Conservation (phyloP, 2,797 vertebrate species). For the Dicrostonyx torquatus region DNA sequence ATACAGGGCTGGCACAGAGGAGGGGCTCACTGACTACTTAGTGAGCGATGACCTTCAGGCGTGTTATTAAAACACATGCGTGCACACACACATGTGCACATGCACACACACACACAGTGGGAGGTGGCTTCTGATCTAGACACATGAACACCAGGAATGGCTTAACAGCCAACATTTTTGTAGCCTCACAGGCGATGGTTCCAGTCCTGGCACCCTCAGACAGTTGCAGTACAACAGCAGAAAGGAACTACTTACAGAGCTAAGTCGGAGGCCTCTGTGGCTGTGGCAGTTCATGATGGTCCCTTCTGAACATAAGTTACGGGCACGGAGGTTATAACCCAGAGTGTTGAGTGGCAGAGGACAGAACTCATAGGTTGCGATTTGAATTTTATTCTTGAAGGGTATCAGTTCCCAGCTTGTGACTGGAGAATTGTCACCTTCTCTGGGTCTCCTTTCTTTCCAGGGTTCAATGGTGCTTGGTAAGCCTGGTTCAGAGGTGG, state of each 20-base stretch:
- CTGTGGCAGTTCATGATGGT: accelerated
- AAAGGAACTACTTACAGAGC: background rate
- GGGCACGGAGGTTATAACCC: accelerated
- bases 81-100: too few relatives aligned
- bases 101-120: background rate
- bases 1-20: background rate
- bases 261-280: background rate
- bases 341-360: background rate
- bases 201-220: too few relatives aligned
- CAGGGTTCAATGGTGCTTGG: too few relatives aligned
- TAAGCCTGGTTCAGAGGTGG: background rate
- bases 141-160: background rate
- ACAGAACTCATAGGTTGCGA: background rate
- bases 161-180: background rate
- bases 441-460: background rate
- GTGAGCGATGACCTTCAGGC: background rate
- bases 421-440: background rate
- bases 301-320: background rate
- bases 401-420: background rate
- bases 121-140: background rate
- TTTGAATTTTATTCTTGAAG: background rate
- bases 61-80: background rate
- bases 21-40: background rate
- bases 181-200: too few relatives aligned
- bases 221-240: background rate